Percentiles rank a stretch among this genome's conserved stretches.
phyloP scores from a whole-genome alignment of 2,797 vertebrate genomes.

The Podarcis lilfordi region DNA sequence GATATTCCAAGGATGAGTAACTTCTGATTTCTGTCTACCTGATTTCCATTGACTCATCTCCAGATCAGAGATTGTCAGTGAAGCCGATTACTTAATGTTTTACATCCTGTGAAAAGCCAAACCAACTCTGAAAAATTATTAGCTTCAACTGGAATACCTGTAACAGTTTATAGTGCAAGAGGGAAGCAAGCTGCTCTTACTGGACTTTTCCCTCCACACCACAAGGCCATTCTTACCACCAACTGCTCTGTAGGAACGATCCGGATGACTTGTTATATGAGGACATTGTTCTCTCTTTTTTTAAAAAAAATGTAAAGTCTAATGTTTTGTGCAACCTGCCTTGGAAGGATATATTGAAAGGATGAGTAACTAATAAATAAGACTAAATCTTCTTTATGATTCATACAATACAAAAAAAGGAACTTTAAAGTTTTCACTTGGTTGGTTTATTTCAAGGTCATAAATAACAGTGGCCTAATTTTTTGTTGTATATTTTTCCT shows the following conservation, averaged over 20 bases:
- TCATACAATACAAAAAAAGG: conserved; percentile 39
- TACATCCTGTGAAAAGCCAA: conserved; percentile 15
- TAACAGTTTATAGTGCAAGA: too few species aligned
- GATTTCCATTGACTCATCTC: neutral
- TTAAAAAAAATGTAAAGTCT: too few species aligned
- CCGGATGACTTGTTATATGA: too few species aligned
- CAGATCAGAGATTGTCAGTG: neutral
- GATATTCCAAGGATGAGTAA: neutral
- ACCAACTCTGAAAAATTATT: neutral
- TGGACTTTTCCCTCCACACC: neutral
- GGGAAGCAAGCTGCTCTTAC: neutral
- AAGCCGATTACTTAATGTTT: neutral
- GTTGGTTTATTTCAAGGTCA: conserved; percentile 76
- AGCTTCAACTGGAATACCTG: neutral
- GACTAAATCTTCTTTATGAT: neutral
- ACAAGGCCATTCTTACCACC: too few species aligned
- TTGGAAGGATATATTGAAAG: too few species aligned
- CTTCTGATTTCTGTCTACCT: neutral
- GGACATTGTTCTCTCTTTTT: too few species aligned
- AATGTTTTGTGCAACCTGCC: too few species aligned
- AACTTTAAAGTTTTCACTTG: conserved; percentile 62
- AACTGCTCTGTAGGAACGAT: too few species aligned
- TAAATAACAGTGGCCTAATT: conserved; percentile 75
- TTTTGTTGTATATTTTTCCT: conserved; percentile 62
- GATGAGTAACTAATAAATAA: neutral